Percentiles rank a stretch among this genome's conserved stretches.
Evolutionary conservation across 2,888 invertebrate genomes (phyloP).

Genomic region (Cerastis rubricosa): DNA sequence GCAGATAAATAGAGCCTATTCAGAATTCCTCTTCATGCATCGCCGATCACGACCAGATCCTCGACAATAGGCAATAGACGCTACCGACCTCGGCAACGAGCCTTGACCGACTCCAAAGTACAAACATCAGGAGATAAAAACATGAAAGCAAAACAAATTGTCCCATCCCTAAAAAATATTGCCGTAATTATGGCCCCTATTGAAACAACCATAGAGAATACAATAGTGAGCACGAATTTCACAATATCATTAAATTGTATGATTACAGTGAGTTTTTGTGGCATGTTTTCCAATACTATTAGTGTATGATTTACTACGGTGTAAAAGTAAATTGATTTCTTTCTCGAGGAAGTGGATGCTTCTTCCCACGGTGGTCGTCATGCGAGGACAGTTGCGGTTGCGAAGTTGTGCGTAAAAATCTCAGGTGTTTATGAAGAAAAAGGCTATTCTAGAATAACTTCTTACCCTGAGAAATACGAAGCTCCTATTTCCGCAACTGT

Average conservation of each 20-base stretch:
- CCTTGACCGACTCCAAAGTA: slow-evolving; percentile 76
- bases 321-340: slow-evolving; percentile 70
- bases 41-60: slow-evolving; percentile 72
- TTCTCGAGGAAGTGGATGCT: slow-evolving; percentile 69
- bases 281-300: slow-evolving; percentile 53
- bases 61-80: slow-evolving; percentile 74
- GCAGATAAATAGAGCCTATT: slow-evolving; percentile 71
- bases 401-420: slow-evolving; percentile 57
- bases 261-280: slow-evolving; percentile 52
- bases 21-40: slow-evolving; percentile 73
- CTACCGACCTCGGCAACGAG: slow-evolving; percentile 74
- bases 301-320: slow-evolving; percentile 57
- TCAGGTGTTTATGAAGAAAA: slow-evolving; percentile 49
- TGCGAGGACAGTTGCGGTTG: slow-evolving; percentile 72
- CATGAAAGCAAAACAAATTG: slow-evolving; percentile 62
- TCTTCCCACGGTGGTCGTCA: slow-evolving; percentile 75
- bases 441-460: slow-evolving; percentile 35
- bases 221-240: slow-evolving; percentile 48
- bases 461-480: slow-evolving; percentile 15
- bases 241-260: slow-evolving; percentile 45
- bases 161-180: slow-evolving; percentile 58
- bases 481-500: slow-evolving; percentile 20
- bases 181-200: slow-evolving; percentile 51
- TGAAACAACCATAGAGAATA: slow-evolving; percentile 46
- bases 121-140: slow-evolving; percentile 68